Conservation (phyloP, 2,888 invertebrate genomes). For the Disparrhopalites patrizii region DNA sequence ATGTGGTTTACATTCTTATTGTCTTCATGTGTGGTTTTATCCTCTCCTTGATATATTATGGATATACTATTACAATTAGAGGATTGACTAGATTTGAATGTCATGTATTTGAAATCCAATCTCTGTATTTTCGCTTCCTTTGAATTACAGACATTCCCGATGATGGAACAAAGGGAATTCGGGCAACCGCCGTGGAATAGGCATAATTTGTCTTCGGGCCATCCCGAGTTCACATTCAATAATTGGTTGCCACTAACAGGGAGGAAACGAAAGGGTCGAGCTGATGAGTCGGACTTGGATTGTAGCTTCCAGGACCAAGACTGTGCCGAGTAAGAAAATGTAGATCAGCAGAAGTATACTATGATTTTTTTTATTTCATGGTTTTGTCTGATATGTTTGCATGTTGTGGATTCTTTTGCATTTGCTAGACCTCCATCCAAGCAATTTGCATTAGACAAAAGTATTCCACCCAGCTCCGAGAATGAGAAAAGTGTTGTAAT, state of each 20-base stretch:
- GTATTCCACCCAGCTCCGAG: constrained; percentile 11
- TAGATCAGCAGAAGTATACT: neutral
- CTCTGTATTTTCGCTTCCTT: too few relatives aligned
- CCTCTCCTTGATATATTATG: too few relatives aligned
- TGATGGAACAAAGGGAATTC: neutral
- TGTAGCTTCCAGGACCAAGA: too few relatives aligned
- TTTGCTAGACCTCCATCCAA: constrained; percentile 35
- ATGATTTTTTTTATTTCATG: neutral
- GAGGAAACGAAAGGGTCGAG: constrained; percentile 34
- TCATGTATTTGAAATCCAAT: too few relatives aligned
- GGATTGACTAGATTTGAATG: too few relatives aligned
- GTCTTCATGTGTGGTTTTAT: too few relatives aligned
- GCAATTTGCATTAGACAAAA: constrained; percentile 35
- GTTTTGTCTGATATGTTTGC: neutral
- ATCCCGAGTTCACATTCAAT: neutral
- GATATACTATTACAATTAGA: too few relatives aligned
- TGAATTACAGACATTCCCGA: too few relatives aligned
- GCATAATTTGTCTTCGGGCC: too few relatives aligned
- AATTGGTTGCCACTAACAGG: constrained; percentile 38
- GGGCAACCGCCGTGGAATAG: neutral
- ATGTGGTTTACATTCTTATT: too few relatives aligned
- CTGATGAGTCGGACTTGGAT: constrained; percentile 14
- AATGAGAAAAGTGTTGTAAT: constrained; percentile 24
- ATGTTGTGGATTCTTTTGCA: neutral
- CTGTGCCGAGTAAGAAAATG: too few relatives aligned